Base-by-base conservation (phyloP, 1,140 invertebrate species). In the Patella vulgata region DNA sequence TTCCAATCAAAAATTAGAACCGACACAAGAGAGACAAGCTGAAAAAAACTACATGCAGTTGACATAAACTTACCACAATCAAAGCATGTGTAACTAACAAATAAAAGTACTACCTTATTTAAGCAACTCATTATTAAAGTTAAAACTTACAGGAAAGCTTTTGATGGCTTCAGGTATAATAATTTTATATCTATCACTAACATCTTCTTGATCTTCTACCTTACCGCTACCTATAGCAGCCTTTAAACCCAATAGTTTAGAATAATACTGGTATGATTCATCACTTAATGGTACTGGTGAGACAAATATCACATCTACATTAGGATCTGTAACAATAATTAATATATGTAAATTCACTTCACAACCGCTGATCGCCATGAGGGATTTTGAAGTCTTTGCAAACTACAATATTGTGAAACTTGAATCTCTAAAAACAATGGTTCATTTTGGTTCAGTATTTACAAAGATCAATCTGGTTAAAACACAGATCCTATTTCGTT, bases 291-390 rank as follows among this genome's bases (percentile, higher is more conserved):
- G 73, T 2, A 85, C 80, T 19, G 84, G 81, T 0, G 79, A 82
- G 9, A 85, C 67, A 60, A 79, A 85, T 59, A 85, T 83, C 39
- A 85, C 80, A 71, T 85, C 84, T 27, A 85, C 82, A 69, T 85
- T 85, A 3, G 81, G 79, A 73, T 85, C 84, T 84, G 68, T 39
- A 77, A 66, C 30, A 21, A 30, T 42, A 66, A 42, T 46, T 31
- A 30, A 39, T 3, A 33, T 19, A 50, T 27, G 17, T 27, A 6
- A 14, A 50, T 33, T 3, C 27, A 3, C 19, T 1, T 23, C 19
- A n/a, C 27, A 23, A 23, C 17, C n/a, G n/a, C n/a, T 50, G 8
- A 50, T 23, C 25, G 12, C 14, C 27, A 12, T 4, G 14, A 50
- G 8, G 21, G 28, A 50, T 4, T 17, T 30, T 28, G 27, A n/a